phyloP scores from a whole-genome alignment of 1,140 invertebrate species.

The Drosophila bipectinata region DNA sequence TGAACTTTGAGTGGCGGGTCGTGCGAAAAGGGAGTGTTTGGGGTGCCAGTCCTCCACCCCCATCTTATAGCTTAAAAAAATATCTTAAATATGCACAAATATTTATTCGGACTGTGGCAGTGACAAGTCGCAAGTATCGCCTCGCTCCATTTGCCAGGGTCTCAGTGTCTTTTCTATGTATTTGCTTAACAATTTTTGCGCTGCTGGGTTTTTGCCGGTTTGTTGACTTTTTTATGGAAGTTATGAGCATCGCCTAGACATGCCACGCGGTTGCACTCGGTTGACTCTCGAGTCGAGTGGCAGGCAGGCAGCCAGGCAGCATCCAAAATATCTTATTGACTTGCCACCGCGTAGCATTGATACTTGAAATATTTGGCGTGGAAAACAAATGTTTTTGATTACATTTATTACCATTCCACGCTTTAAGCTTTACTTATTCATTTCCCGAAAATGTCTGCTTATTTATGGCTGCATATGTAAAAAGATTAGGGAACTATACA shows the following conservation, averaged over 20 bases:
- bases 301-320: slow-evolving; percentile 25
- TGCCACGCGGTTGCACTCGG: slow-evolving; percentile 52
- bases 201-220: slow-evolving; percentile 39
- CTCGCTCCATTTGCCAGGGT: slow-evolving; percentile 43
- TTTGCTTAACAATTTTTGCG: slow-evolving; percentile 70
- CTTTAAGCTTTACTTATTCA: slow-evolving; percentile 14
- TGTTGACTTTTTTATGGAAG: slow-evolving; percentile 65
- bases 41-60: too few relatives aligned
- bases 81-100: slow-evolving; percentile 78
- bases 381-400: not conserved
- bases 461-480: slow-evolving; percentile 46
- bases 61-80: slow-evolving; percentile 1
- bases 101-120: slow-evolving; percentile 69
- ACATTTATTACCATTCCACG: slow-evolving; percentile 9
- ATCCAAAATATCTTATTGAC: slow-evolving; percentile 18
- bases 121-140: slow-evolving; percentile 62
- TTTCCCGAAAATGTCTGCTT: slow-evolving; percentile 11
- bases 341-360: slow-evolving; percentile 1
- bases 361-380: not conserved
- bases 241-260: slow-evolving; percentile 57
- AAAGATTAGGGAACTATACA: slow-evolving; percentile 24
- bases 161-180: slow-evolving; percentile 46
- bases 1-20: slow-evolving; percentile 61
- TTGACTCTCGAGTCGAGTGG: slow-evolving; percentile 19
- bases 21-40: slow-evolving; percentile 1